phyloP scores from a whole-genome alignment of 2,113 vertebrate genomes.

The Hydrolagus affinis region DNA sequence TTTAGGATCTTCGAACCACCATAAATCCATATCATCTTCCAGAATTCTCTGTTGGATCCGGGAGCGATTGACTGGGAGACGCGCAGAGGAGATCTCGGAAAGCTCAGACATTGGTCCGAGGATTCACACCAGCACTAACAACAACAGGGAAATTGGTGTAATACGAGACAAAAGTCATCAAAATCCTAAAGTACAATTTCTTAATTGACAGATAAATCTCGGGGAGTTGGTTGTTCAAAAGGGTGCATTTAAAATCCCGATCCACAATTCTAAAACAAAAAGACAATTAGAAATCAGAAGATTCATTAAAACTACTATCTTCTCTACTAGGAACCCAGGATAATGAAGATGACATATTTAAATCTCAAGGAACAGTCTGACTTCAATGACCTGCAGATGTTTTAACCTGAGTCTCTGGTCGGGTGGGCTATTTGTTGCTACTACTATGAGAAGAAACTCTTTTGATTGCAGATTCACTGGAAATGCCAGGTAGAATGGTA shows the following conservation, averaged over 20 bases:
- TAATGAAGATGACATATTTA: background rate
- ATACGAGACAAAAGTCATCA: background rate
- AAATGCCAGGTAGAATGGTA: background rate
- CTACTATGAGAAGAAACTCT: too few species aligned
- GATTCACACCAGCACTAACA: background rate
- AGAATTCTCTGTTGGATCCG: constrained; percentile 73
- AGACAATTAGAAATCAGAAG: background rate
- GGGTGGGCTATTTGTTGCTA: too few species aligned
- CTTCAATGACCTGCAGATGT: background rate
- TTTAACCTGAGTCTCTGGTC: background rate
- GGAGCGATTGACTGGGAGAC: constrained; percentile 44
- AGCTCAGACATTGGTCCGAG: constrained; percentile 61
- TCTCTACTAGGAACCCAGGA: background rate
- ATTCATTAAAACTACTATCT: background rate
- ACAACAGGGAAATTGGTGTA: background rate
- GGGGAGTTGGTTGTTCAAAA: background rate
- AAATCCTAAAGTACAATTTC: background rate
- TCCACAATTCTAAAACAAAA: background rate
- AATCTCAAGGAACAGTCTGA: background rate
- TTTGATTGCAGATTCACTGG: background rate
- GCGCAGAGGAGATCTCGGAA: constrained; percentile 53
- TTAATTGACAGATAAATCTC: background rate
- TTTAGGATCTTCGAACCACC: constrained; percentile 88
- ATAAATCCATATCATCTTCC: constrained; percentile 90
- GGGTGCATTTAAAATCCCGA: too few species aligned